phyloP scores from a whole-genome alignment of 2,113 vertebrate genomes.

The Scatophagus argus region DNA sequence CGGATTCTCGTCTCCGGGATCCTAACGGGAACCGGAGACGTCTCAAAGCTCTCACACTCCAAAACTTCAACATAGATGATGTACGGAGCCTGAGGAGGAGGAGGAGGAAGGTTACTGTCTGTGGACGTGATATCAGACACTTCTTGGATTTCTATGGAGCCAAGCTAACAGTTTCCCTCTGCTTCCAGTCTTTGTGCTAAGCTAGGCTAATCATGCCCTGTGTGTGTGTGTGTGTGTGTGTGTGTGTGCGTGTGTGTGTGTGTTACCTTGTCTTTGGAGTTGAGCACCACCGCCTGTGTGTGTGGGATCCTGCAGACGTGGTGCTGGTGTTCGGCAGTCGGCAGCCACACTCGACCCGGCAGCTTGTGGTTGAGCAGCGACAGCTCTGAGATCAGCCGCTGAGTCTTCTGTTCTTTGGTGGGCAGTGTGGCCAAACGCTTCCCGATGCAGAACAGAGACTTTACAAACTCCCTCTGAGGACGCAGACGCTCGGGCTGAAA shows the following conservation, averaged over 20 bases:
- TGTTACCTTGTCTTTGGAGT: constrained; percentile 96
- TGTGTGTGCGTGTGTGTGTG: background rate
- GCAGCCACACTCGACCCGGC: constrained; percentile 92
- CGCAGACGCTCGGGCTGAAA: constrained; percentile 89
- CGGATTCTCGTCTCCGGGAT: constrained; percentile 96
- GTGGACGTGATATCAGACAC: too few species aligned
- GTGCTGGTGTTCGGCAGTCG: constrained; percentile 90
- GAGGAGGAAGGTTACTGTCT: background rate
- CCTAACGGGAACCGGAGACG: constrained; percentile 87
- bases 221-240: background rate
- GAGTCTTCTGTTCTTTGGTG: constrained; percentile 97
- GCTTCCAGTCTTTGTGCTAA: background rate
- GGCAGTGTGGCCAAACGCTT: constrained; percentile 93
- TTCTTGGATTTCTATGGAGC: too few species aligned
- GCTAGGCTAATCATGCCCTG: background rate
- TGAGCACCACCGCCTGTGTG: constrained; percentile 94
- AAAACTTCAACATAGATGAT: constrained; percentile 96
- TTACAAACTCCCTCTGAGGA: constrained; percentile 94
- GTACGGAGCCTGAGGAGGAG: constrained; percentile 89
- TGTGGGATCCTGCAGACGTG: constrained; percentile 93
- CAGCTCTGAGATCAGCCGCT: constrained; percentile 92
- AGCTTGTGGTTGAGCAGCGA: constrained; percentile 95
- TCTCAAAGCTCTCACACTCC: constrained; percentile 95
- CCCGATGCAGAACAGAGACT: constrained; percentile 93
- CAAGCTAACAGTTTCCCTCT: background rate